Evolutionary conservation across 2,888 invertebrate species (phyloP).

Genomic region (Caenorhabditis sp.): DNA sequence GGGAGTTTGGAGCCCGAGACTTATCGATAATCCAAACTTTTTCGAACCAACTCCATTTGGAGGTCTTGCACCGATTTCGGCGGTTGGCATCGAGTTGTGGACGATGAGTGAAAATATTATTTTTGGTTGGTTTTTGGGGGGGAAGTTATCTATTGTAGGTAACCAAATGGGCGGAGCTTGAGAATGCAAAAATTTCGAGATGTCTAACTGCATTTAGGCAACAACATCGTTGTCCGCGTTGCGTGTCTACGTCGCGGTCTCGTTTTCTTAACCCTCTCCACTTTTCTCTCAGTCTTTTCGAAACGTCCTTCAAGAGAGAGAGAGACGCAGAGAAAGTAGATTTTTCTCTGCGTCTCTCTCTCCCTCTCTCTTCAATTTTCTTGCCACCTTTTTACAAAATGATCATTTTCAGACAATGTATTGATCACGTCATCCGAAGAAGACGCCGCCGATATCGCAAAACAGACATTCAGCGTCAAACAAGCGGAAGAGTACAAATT

Average conservation of each 20-base stretch:
- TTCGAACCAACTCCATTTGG: constrained; percentile 85
- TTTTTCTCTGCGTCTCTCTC: too few relatives aligned
- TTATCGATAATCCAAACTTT: constrained; percentile 89
- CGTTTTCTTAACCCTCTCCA: too few relatives aligned
- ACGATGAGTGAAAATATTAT: constrained; percentile 93
- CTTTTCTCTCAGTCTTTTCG: too few relatives aligned
- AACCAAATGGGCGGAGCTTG: too few relatives aligned
- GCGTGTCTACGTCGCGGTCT: too few relatives aligned
- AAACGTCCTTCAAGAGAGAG: too few relatives aligned
- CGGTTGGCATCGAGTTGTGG: constrained; percentile 96
- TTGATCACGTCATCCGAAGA: constrained; percentile 84
- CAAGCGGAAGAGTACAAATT: constrained; percentile 71
- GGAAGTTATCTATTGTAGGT: background rate
- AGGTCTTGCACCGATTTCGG: constrained; percentile 72
- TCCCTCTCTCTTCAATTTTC: too few relatives aligned
- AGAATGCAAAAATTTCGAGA: too few relatives aligned
- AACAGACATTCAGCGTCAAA: constrained; percentile 85
- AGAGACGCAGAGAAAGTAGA: too few relatives aligned
- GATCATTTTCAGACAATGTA: constrained; percentile 79
- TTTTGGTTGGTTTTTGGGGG: constrained; percentile 78
- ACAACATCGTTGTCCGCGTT: too few relatives aligned
- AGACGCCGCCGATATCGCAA: constrained; percentile 83
- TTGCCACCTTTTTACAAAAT: too few relatives aligned
- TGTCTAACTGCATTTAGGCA: too few relatives aligned
- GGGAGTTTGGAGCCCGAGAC: constrained; percentile 76